Base-by-base conservation (phyloP, 2,113 vertebrate species). In the Chrysemys picta region DNA sequence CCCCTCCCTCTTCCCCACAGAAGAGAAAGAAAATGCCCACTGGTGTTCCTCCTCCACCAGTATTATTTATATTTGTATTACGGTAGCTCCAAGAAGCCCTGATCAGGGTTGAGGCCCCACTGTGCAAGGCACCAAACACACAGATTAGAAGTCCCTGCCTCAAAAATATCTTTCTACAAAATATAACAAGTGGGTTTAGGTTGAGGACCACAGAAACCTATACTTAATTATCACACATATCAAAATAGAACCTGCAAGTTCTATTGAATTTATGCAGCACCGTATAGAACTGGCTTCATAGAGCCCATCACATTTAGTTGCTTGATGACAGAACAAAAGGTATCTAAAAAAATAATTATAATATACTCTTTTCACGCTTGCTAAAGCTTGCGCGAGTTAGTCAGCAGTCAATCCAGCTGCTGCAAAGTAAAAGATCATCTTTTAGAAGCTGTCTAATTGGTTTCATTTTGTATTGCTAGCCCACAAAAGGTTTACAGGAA, bases 401-500 rank as follows among this genome's bases (percentile, higher is more conserved):
- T 65, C 10, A 87, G 12, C 16, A 82, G 57, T 17, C 49, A 86
- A 35, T 78, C 53, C 29, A 96, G 38, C 24, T 57, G 45, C 16
- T 57, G 72, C 11, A 89, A 94, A 90, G 85, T 16, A 82, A 94
- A 59, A 75, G 87, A 49, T 50, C 81, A 85, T 92, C 93, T 95
- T 49, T 91, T 95, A 89, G 82, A 96, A 87, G 2, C 1, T 84
- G 50, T 88, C 94, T 95, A 76, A 85, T 96, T 84, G 95, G 96
- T 94, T 95, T 98, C 95, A 96, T 96, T 97, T 95, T 89, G 90
- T 88, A 95, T 69, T 94, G 92, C 89, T 95, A 98, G 94, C 94
- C 96, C 97, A 97, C 98, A 97, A 76, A 90, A 97, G 83, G 91
- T 84, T 98, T 98, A 98, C 98, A 98, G 98, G 98, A 98, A 98